These are phyloP conservation scores for Channa striata DNA, from an alignment of 2,797 vertebrate genomes.

Conservation along the genomic window DNA sequence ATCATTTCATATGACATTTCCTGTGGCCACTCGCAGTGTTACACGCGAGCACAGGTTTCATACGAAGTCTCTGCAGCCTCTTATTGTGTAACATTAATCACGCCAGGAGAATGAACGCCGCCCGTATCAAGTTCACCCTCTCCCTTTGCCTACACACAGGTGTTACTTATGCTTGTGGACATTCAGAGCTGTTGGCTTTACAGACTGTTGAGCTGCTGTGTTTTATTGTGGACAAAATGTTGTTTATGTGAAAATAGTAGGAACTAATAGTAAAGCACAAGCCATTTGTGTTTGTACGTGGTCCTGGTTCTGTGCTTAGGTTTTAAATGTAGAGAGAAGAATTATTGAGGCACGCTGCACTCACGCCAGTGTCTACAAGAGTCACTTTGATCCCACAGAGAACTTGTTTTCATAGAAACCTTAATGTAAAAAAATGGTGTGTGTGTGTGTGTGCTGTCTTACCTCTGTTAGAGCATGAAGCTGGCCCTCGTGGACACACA, in stretches of 20 bases:
- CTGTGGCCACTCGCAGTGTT: too few relatives aligned
- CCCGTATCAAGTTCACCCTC: slow-evolving; percentile 36
- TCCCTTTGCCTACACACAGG: not conserved
- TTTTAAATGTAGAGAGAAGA: not conserved
- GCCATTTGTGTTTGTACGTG: too few relatives aligned
- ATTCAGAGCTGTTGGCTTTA: slow-evolving; percentile 50
- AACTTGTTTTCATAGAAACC: slow-evolving; percentile 7
- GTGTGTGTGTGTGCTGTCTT: slow-evolving; percentile 70
- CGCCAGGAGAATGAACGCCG: slow-evolving; percentile 24
- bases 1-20: too few relatives aligned
- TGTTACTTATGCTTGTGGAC: slow-evolving; percentile 29
- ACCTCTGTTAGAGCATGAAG: slow-evolving; percentile 98
- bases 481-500: slow-evolving; percentile 98
- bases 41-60: too few relatives aligned
- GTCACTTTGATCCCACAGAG: slow-evolving; percentile 31
- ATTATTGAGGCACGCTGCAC: not conserved
- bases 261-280: slow-evolving; percentile 8
- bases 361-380: slow-evolving; percentile 1
- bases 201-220: slow-evolving; percentile 26
- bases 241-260: slow-evolving; percentile 41
- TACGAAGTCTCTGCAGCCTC: slow-evolving; percentile 24
- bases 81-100: slow-evolving; percentile 25
- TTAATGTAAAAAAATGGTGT: slow-evolving; percentile 20
- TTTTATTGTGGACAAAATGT: slow-evolving; percentile 40
- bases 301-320: too few relatives aligned